Conservation (phyloP, 2,888 invertebrate genomes). For the Pegoplata infirma region DNA sequence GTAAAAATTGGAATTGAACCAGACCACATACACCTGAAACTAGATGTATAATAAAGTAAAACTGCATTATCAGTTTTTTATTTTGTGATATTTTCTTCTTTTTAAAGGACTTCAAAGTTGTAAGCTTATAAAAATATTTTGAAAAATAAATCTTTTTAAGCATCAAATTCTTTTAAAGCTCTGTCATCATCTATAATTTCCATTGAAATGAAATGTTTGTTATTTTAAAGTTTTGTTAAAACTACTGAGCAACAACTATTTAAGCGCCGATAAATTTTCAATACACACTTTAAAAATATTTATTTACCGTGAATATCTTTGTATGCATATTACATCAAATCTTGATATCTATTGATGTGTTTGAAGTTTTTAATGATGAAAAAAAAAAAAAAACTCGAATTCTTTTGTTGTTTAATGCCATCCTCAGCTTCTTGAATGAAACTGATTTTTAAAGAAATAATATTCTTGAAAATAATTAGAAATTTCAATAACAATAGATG, state of each 20-base stretch:
- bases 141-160: too few relatives aligned
- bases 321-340: not conserved
- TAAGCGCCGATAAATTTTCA: not conserved
- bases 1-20: too few relatives aligned
- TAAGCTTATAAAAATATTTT: too few relatives aligned
- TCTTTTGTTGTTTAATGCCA: slow-evolving; percentile 1
- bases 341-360: not conserved
- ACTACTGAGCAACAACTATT: not conserved
- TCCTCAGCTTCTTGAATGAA: slow-evolving; percentile 25
- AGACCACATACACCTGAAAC: too few relatives aligned
- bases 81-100: too few relatives aligned
- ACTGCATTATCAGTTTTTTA: too few relatives aligned
- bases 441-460: not conserved
- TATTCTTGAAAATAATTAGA: slow-evolving; percentile 24
- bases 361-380: not conserved
- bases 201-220: not conserved
- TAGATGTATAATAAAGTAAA: too few relatives aligned
- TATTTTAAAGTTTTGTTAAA: not conserved
- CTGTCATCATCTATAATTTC: not conserved
- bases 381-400: not conserved
- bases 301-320: not conserved
- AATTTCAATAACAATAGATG: slow-evolving; percentile 23
- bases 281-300: not conserved
- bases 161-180: not conserved
- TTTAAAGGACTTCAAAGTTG: too few relatives aligned